Evolutionary conservation across 2,113 vertebrate species (phyloP).

Genomic region (Hydrochoerus hydrochaeris): DNA sequence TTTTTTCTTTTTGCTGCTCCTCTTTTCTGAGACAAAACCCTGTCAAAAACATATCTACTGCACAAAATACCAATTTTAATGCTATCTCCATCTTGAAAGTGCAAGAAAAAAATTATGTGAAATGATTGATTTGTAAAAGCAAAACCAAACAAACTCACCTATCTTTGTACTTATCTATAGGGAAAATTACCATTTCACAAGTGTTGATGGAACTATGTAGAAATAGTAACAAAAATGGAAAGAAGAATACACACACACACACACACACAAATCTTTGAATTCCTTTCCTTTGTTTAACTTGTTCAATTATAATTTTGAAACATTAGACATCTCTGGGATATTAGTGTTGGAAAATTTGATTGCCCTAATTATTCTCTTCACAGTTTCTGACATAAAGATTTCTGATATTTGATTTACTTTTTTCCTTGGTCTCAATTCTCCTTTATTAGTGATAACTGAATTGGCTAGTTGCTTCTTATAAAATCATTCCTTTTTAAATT

Average conservation of each 20-base stretch:
- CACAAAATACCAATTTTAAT: conserved; percentile 3
- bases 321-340: not conserved
- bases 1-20: not conserved
- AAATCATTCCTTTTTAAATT: conserved; percentile 44
- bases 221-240: not conserved
- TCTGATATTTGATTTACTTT: conserved; percentile 5
- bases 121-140: not conserved
- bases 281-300: not conserved
- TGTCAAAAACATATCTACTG: not conserved
- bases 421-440: not conserved
- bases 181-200: not conserved
- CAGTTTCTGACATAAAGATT: not conserved
- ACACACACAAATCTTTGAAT: not conserved
- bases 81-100: not conserved
- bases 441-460: not conserved
- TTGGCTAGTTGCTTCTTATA: not conserved
- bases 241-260: not conserved
- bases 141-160: not conserved
- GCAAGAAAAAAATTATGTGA: not conserved
- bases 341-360: not conserved
- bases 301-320: not conserved
- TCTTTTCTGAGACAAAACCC: not conserved
- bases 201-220: not conserved
- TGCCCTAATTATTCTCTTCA: not conserved
- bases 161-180: not conserved